Base-by-base conservation (phyloP, 2,888 invertebrate genomes). In the Poecilus cupreus region DNA sequence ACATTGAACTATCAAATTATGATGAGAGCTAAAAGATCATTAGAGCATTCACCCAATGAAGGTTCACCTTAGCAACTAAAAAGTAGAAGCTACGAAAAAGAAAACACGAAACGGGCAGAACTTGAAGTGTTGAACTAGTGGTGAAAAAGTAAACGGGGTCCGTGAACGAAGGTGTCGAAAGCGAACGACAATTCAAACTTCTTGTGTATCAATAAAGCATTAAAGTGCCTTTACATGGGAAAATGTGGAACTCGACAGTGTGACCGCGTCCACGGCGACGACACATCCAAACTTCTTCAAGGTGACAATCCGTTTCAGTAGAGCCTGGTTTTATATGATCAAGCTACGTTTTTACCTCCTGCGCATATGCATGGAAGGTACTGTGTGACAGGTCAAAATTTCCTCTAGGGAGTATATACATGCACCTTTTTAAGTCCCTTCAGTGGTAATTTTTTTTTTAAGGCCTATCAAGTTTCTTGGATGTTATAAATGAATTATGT, bases 161-260 rank as follows among this genome's bases (percentile, higher is more conserved):
- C 64, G 46, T 13, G 60, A 64, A 37, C 37, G 64, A 64, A 78
- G 78, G 46, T 78, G 78, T 78, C 64, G 78, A 75, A 75, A 51
- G 74, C 51, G 76, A 54, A 76, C 76, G 57, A 79, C 68, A 79
- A 79, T 79, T 79, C 79, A 70, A 68, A 79, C 51, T 79, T 79
- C 68, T 68, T 68, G 68, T 79, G 68, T 79, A 79, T 79, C 79
- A 79, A 79, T 79, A 79, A 70, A 79, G 79, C 79, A 79, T 79
- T 79, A 79, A 70, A 79, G 79, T 79, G 51, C 70, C 79, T 70
- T 26, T 79, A 79, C 68, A 79, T 46, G 68, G 51, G 13, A 64
- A 79, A 46, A 64, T 24, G 76, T 54, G 76, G 57, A 75, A 75
- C 49, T 46, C 26, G 22, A 51, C 57, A 77, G 43, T 64, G 43